Evolutionary conservation across 2,113 vertebrate genomes (phyloP).

Genomic region (Marmota flaviventris): DNA sequence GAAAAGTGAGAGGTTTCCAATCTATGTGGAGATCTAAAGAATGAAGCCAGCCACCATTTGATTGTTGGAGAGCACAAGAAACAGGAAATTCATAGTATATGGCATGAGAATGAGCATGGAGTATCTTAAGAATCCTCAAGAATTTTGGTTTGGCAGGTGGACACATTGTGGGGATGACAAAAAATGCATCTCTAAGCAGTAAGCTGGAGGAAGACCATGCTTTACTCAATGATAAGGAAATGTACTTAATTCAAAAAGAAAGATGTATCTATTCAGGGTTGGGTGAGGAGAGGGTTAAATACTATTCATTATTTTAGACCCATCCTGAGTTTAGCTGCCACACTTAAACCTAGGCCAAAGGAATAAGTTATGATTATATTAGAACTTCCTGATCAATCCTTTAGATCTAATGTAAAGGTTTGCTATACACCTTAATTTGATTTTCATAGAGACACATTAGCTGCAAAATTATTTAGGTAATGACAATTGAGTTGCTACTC

Average conservation of each 20-base stretch:
- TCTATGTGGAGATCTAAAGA: background rate
- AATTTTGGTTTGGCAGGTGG: background rate
- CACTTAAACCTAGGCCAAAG: background rate
- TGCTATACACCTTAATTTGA: background rate
- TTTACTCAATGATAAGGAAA: background rate
- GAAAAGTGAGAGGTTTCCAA: background rate
- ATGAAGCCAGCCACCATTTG: background rate
- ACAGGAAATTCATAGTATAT: background rate
- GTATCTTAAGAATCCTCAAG: background rate
- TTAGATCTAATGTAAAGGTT: background rate
- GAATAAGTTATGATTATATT: background rate
- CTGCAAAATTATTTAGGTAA: background rate
- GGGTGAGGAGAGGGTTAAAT: background rate
- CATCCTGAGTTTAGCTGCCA: background rate
- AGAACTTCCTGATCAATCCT: background rate
- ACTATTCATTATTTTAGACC: background rate
- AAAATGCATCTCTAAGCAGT: background rate
- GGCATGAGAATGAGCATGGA: background rate
- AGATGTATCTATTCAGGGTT: background rate
- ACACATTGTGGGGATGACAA: too few relatives aligned
- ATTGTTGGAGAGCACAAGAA: background rate
- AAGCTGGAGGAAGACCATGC: background rate
- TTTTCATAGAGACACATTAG: background rate
- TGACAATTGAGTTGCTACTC: conserved; percentile 2
- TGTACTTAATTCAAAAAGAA: background rate